phyloP scores from a whole-genome alignment of 2,888 invertebrate genomes.

The Apantesis nais region DNA sequence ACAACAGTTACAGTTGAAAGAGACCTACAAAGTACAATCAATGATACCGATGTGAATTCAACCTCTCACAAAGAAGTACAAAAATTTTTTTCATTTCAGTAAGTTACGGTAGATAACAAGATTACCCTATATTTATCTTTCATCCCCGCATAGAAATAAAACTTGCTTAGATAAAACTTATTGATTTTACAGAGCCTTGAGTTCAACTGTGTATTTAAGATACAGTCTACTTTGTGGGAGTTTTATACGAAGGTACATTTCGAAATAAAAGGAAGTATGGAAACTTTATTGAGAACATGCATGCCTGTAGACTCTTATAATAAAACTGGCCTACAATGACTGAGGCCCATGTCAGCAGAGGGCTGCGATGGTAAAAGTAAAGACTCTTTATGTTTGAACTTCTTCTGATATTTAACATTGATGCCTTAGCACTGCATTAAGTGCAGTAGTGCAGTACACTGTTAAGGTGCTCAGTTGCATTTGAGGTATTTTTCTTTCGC shows the following conservation, averaged over 20 bases:
- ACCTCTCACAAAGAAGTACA: too few relatives aligned
- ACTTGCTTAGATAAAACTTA: slow-evolving; percentile 3
- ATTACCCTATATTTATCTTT: neutral
- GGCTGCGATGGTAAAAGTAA: too few relatives aligned
- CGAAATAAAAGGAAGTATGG: neutral
- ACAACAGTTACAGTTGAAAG: neutral
- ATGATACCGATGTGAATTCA: neutral
- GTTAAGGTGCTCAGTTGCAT: too few relatives aligned
- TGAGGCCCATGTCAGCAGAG: too few relatives aligned
- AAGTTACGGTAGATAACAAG: slow-evolving; percentile 5
- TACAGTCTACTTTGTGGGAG: neutral
- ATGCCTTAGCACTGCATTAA: too few relatives aligned
- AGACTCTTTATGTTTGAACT: too few relatives aligned
- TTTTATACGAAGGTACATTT: neutral
- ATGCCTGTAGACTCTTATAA: too few relatives aligned
- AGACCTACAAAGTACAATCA: neutral
- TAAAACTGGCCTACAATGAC: too few relatives aligned
- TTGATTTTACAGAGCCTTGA: neutral
- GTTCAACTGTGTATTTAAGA: neutral
- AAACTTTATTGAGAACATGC: too few relatives aligned
- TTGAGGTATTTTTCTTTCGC: too few relatives aligned
- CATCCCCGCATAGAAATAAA: slow-evolving; percentile 5
- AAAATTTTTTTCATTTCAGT: neutral
- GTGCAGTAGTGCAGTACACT: too few relatives aligned
- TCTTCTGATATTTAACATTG: too few relatives aligned